Base-by-base conservation (phyloP, 2,113 vertebrate species). In the Neopipo cinnamomea region DNA sequence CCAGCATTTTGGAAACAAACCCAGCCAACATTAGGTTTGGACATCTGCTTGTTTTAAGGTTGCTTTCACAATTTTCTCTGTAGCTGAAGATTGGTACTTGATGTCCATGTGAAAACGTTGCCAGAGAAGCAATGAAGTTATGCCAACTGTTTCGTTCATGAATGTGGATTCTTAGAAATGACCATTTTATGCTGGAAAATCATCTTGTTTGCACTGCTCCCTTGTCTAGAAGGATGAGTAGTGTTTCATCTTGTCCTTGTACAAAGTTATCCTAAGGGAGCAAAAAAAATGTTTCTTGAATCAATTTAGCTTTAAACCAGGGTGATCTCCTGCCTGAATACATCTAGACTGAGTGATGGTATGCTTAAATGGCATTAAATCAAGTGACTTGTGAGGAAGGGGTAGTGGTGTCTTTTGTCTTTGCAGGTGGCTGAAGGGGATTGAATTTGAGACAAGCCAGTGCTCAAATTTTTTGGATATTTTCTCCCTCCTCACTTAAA, bases 21-120 rank as follows among this genome's bases (percentile, higher is more conserved):
- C 41, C 58, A 73, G 70, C 74, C 93, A 92, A 31, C 93, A 78
- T 82, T 94, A 82, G 86, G 58, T 66, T 92, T 94, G 94, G 92
- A 77, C 94, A 96, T 96, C 93, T 97, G 94, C 89, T 96, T 94
- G 63, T 89, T 92, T 96, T 88, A 89, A 96, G 96, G 89, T 96
- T 96, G 83, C 86, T 91, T 96, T 96, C 95, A 97, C 91, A 97
- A 96, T 95, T 90, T 95, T 88, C 88, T 87, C 58, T 86, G 80
- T 92, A 87, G 92, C 92, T 94, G 91, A 91, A 92, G 97, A 95
- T 96, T 11, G 17, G 84, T 95, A 85, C 93, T 95, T 95, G 88
- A 92, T 94, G 86, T 79, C 87, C 70, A 70, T 96, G 83, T 65
- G 89, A 88, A 92, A 97, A 47, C 2, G 47, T 71, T 96, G 94